These are phyloP conservation scores for Spizaetus ornatus DNA, from an alignment of 2,113 vertebrate genomes.

Conservation along the genomic window DNA sequence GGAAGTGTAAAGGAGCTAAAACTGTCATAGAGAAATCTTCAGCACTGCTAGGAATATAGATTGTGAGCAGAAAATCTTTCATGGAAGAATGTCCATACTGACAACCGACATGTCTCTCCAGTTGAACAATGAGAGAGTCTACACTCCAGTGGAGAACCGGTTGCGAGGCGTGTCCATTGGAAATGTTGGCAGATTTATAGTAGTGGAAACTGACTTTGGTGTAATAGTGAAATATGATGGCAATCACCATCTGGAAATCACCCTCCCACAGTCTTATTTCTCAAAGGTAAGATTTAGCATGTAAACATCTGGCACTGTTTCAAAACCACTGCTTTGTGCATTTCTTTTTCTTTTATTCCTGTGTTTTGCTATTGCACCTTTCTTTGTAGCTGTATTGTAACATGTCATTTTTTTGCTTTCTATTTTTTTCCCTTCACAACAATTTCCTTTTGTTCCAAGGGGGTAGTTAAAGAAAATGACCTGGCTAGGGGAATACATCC, in stretches of 20 bases:
- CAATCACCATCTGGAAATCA: constrained; percentile 83
- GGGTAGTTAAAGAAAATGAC: not conserved
- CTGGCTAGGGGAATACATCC: not conserved
- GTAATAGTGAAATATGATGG: constrained; percentile 86
- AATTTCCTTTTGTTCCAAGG: not conserved
- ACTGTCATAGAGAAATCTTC: not conserved
- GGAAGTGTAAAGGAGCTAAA: not conserved
- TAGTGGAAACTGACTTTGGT: constrained; percentile 85
- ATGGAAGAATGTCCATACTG: not conserved
- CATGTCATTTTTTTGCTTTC: not conserved
- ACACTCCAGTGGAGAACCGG: constrained; percentile 70
- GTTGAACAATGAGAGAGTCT: constrained; percentile 59
- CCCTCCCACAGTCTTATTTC: constrained; percentile 82
- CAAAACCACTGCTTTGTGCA: not conserved
- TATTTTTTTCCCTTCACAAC: not conserved
- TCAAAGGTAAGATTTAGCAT: constrained; percentile 75
- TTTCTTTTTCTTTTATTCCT: not conserved
- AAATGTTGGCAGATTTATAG: constrained; percentile 78
- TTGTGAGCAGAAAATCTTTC: not conserved
- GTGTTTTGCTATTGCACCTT: not conserved
- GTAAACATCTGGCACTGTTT: not conserved
- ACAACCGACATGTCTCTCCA: not conserved
- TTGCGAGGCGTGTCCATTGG: constrained; percentile 66
- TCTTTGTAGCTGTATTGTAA: not conserved
- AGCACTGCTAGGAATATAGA: not conserved